Conservation (phyloP, 35 echinoderm and acorn worm species). For the Apostichopus parvimensis region DNA sequence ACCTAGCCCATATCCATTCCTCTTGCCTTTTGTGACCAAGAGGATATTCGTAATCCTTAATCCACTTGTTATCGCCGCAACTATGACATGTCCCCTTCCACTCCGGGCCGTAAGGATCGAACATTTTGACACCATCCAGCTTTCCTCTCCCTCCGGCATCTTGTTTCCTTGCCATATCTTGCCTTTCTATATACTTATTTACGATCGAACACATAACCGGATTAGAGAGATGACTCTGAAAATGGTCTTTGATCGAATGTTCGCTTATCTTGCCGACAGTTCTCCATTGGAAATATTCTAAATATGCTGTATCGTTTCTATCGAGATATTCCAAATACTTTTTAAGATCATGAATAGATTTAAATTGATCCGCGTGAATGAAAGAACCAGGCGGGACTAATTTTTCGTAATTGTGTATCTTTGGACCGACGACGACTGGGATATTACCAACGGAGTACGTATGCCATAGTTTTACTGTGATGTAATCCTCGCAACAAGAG, state of each 20-base stretch:
- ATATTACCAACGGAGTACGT: neutral
- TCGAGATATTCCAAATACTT: slow-evolving; percentile 56
- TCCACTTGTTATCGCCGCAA: slow-evolving; percentile 13
- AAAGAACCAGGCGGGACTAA: slow-evolving; percentile 47
- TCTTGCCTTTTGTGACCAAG: neutral
- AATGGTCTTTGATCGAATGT: slow-evolving; percentile 2
- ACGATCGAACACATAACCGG: slow-evolving; percentile 12
- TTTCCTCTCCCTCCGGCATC: neutral
- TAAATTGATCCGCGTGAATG: slow-evolving; percentile 47
- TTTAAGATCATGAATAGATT: slow-evolving; percentile 18
- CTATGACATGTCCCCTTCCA: slow-evolving; percentile 39
- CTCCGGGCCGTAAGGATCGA: slow-evolving; percentile 31
- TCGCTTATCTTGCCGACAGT: neutral
- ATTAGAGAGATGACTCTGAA: slow-evolving; percentile 4
- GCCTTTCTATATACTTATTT: neutral
- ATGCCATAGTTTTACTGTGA: slow-evolving; percentile 75
- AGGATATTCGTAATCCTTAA: neutral
- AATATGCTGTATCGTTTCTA: slow-evolving; percentile 51
- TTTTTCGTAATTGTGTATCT: slow-evolving; percentile 21
- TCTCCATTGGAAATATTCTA: slow-evolving; percentile 72
- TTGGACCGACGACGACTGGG: slow-evolving; percentile 42
- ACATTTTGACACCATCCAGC: neutral
- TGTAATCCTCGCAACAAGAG: slow-evolving; percentile 63
- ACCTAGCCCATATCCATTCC: neutral
- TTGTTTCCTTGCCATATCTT: neutral